Evolutionary conservation across 2,888 invertebrate genomes (phyloP).

Genomic region (Patella caerulea): DNA sequence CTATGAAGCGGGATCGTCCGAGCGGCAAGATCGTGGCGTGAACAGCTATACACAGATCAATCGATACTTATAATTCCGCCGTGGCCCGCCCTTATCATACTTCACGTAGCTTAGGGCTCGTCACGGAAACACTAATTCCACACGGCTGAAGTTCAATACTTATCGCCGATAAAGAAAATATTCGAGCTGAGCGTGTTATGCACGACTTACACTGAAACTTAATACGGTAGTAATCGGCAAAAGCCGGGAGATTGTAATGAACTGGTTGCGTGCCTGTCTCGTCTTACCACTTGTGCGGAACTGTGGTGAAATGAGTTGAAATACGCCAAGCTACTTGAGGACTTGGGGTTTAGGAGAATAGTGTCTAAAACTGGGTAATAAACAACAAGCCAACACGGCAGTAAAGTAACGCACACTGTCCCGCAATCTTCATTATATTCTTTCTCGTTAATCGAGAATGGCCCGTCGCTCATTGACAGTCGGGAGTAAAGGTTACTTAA

Average conservation of each 20-base stretch:
- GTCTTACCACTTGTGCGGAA: slow-evolving; percentile 10
- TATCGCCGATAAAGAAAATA: slow-evolving; percentile 12
- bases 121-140: slow-evolving; percentile 14
- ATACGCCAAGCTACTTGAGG: neutral
- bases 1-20: slow-evolving; percentile 19
- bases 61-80: slow-evolving; percentile 18
- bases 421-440: too few relatives aligned
- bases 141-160: slow-evolving; percentile 13
- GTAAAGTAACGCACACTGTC: too few relatives aligned
- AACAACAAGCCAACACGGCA: too few relatives aligned
- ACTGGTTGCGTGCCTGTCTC: slow-evolving; percentile 11
- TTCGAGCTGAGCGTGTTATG: slow-evolving; percentile 11
- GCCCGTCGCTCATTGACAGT: neutral
- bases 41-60: slow-evolving; percentile 16
- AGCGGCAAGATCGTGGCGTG: slow-evolving; percentile 17
- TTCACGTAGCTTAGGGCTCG: slow-evolving; percentile 20
- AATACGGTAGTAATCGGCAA: slow-evolving; percentile 8
- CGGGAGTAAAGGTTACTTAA: slow-evolving; percentile 1
- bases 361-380: neutral
- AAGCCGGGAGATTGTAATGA: slow-evolving; percentile 2
- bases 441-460: too few relatives aligned
- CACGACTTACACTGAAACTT: slow-evolving; percentile 10
- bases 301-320: slow-evolving; percentile 10
- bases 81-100: slow-evolving; percentile 12
- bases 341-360: neutral